A percentile compares a stretch with the other conserved stretches of the same genome.
Evolutionary conservation across 2,113 vertebrate species (phyloP).

Genomic region (Leptobrachium ailaonicum): DNA sequence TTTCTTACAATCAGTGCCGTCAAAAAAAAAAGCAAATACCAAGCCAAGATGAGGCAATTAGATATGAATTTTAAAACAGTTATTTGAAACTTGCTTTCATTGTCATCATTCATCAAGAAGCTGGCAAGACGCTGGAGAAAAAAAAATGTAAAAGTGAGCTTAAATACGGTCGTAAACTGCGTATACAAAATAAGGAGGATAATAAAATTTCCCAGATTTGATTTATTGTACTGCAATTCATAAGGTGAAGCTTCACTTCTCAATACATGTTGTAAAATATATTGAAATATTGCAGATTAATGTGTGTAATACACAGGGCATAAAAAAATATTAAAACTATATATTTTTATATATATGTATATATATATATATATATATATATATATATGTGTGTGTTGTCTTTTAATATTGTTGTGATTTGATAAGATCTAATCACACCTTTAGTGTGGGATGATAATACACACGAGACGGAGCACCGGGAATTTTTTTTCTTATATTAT

Average conservation of each 20-base stretch:
- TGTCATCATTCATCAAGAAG: no score
- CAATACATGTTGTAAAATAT: neutral
- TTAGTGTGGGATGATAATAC: slow-evolving; percentile 24
- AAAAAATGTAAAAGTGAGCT: no score
- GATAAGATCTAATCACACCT: slow-evolving; percentile 34
- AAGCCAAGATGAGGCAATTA: no score
- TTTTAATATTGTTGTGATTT: slow-evolving; percentile 37
- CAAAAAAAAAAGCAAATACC: no score
- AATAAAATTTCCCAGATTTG: neutral
- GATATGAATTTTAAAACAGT: no score
- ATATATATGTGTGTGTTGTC: neutral
- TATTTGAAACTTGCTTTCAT: no score
- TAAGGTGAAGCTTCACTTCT: neutral
- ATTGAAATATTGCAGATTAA: neutral
- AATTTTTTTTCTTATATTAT: slow-evolving; percentile 24
- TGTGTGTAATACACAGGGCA: neutral
- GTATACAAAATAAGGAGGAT: neutral
- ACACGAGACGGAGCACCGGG: neutral
- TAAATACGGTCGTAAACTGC: no score
- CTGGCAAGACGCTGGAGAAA: no score
- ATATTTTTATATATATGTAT: no score
- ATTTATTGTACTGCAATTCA: neutral
- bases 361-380: no score
- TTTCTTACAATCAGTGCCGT: no score
- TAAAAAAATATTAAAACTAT: no score